Base-by-base conservation (phyloP, 2,888 invertebrate species). In the Galeruca laticollis region DNA sequence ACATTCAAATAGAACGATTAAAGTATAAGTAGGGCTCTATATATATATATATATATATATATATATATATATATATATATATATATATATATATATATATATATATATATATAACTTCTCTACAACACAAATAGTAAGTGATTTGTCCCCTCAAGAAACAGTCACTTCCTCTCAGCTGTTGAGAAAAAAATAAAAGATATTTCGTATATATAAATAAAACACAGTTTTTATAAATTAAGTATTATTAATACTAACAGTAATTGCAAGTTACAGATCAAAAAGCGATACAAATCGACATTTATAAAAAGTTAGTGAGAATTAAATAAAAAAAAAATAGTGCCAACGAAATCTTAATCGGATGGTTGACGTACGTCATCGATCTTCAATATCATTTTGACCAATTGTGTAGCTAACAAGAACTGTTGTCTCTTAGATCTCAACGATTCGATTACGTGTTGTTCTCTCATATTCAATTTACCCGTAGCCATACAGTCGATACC, bases 371-470 rank as follows among this genome's bases (percentile, higher is more conserved):
- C 95, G 84, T 99, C 99, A 84, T 99, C 99, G 72, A 99, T 99
- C 87, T 99, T 99, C 76, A 99, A 90, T 76, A 99, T 99, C 99
- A 99, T 99, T 86, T 99, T 98, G 63, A 99, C 99, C 73, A 99
- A 89, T 83, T 99, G 99, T 0, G 99, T 97, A 20, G 99, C 99
- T 77, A 99, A 88, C 37, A 97, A 88, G 71, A 99, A 94, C 87
- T 99, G 99, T 83, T 99, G 98, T 81, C 96, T 94, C 90, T 99
- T 99, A 43, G 97, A 96, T 85, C 95, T 93, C 60, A 99, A 89
- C 0, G 99, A 97, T 87, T 99, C 99, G 70, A 99, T 94, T 13
- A 99, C 98, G 84, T 96, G 94, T 86, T 97, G 94, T 8, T 89
- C 89, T 82, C 95, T 94, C 99, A 99, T 99, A 86, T 99, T 96